A percentile compares a stretch with the other conserved stretches of the same genome.
phyloP scores from a whole-genome alignment of 2,113 vertebrate genomes.

The Callorhinus ursinus region DNA sequence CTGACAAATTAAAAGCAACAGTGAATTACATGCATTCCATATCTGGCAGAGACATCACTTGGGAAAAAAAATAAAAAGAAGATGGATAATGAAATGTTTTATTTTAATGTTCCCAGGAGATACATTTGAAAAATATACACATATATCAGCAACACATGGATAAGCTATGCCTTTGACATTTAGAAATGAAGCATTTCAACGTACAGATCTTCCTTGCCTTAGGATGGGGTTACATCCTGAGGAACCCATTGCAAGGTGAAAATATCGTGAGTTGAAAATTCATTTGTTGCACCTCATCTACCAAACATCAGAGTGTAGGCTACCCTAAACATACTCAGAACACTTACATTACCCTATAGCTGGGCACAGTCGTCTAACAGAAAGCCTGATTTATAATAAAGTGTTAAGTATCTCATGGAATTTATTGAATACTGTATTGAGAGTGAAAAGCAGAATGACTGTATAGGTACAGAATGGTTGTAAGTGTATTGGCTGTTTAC shows the following conservation, averaged over 20 bases:
- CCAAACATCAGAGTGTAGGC: neutral
- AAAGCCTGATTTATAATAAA: neutral
- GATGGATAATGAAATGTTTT: constrained; percentile 79
- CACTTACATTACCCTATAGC: neutral
- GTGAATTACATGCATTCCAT: constrained; percentile 74
- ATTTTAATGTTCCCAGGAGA: constrained; percentile 77
- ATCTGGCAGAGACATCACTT: constrained; percentile 74
- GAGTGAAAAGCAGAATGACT: neutral
- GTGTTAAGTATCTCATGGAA: neutral
- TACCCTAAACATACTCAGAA: neutral
- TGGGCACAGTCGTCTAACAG: neutral
- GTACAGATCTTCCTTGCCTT: neutral
- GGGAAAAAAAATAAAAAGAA: constrained; percentile 63
- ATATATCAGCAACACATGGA: constrained; percentile 37
- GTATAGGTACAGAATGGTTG: neutral
- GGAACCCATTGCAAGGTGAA: neutral
- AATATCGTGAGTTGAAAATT: neutral
- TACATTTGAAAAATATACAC: constrained; percentile 60
- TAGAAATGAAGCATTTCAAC: constrained; percentile 54
- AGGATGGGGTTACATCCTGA: neutral
- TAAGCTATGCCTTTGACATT: constrained; percentile 28
- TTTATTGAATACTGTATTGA: neutral
- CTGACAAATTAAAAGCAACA: constrained; percentile 82
- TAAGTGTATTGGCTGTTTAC: neutral
- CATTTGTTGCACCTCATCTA: neutral